phyloP scores from a whole-genome alignment of 1,140 invertebrate genomes.

The Drosophila sp. region DNA sequence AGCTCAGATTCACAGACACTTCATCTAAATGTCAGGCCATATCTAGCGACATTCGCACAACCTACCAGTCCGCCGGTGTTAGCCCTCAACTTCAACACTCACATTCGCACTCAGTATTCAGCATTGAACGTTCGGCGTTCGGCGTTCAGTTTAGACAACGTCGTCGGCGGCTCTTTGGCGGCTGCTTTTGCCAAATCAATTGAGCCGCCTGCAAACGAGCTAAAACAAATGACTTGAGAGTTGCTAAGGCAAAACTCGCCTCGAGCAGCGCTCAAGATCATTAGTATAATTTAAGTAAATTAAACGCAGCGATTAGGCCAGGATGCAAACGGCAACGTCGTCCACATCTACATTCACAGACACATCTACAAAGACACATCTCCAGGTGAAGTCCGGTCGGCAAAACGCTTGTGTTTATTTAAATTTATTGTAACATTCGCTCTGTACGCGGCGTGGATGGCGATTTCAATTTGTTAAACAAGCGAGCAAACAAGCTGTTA shows the following conservation, averaged over 20 bases:
- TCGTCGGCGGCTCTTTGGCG: slow-evolving; percentile 73
- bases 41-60: slow-evolving; percentile 77
- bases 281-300: slow-evolving; percentile 84
- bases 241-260: slow-evolving; percentile 44
- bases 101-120: slow-evolving; percentile 54
- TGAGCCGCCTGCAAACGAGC: slow-evolving; percentile 81
- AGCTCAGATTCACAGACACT: slow-evolving; percentile 81
- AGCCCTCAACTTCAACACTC: slow-evolving; percentile 68
- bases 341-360: slow-evolving; percentile 16
- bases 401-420: slow-evolving; percentile 79
- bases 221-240: slow-evolving; percentile 76
- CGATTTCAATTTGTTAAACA: slow-evolving; percentile 84
- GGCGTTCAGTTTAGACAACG: slow-evolving; percentile 21
- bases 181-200: slow-evolving; percentile 82
- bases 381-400: slow-evolving; percentile 31
- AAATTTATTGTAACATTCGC: slow-evolving; percentile 83
- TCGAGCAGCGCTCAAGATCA: slow-evolving; percentile 70
- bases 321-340: slow-evolving; percentile 61
- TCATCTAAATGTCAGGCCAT: slow-evolving; percentile 84
- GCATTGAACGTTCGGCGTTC: slow-evolving; percentile 13
- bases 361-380: slow-evolving; percentile 1
- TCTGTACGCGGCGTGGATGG: slow-evolving; percentile 34
- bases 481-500: slow-evolving; percentile 82
- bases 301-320: slow-evolving; percentile 84
- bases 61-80: slow-evolving; percentile 32